A percentile compares a stretch with the other conserved stretches of the same genome.
These are phyloP conservation scores for Rhagoletis zephyria DNA, from an alignment of 1,140 invertebrate species.

Conservation along the genomic window DNA sequence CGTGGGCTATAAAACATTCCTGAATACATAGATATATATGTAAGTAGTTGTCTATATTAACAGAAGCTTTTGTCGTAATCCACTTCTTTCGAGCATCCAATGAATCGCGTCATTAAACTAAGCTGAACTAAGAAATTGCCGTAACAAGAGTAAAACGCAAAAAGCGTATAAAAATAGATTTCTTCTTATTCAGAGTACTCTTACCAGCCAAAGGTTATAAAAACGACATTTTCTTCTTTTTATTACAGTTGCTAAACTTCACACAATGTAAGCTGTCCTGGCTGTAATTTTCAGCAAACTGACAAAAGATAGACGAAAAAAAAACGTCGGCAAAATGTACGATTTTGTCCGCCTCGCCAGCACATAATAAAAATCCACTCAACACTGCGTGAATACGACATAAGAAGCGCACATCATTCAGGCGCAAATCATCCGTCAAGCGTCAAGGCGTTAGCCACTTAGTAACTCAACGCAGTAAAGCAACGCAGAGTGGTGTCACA, in stretches of 20 bases:
- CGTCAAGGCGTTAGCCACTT: neutral
- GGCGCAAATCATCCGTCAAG: neutral
- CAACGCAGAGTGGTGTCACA: neutral
- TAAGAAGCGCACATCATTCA: neutral
- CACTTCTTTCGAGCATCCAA: neutral
- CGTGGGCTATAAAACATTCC: neutral
- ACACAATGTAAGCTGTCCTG: neutral
- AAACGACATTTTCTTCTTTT: neutral
- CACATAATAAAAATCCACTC: constrained; percentile 27
- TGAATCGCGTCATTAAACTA: constrained; percentile 5
- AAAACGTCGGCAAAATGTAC: constrained; percentile 12
- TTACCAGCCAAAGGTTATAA: neutral
- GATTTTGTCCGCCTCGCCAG: neutral
- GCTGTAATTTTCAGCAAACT: neutral
- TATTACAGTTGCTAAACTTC: constrained; percentile 8
- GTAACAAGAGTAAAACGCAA: neutral
- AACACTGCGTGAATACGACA: neutral
- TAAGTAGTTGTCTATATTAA: neutral
- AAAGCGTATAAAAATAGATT: constrained; percentile 5
- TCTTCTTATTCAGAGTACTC: neutral
- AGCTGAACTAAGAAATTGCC: neutral
- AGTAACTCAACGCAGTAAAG: neutral
- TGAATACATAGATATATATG: neutral
- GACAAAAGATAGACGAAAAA: neutral
- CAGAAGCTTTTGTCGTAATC: neutral